A percentile compares a stretch with the other conserved stretches of the same genome.
These are phyloP conservation scores for Corythornis vintsioides DNA, from an alignment of 2,113 vertebrate genomes.

Conservation along the genomic window DNA sequence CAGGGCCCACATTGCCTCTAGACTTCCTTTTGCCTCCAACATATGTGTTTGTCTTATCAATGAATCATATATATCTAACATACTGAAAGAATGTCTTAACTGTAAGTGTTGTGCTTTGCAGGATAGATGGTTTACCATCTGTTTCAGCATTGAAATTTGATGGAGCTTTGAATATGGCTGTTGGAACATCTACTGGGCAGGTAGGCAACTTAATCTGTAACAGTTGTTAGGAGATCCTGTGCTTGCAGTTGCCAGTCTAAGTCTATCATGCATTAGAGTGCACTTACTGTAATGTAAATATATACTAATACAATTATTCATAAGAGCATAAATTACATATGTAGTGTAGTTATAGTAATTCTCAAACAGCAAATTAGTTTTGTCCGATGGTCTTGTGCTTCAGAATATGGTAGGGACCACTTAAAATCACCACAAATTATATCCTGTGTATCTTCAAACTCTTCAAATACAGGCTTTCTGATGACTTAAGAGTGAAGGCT, in stretches of 20 bases:
- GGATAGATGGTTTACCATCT: conserved; percentile 88
- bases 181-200: conserved; percentile 96
- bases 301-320: neutral
- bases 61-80: too few relatives aligned
- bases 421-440: neutral
- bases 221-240: neutral
- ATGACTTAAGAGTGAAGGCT: neutral
- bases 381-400: neutral
- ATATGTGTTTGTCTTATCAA: too few relatives aligned
- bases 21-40: too few relatives aligned
- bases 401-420: neutral
- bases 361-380: neutral
- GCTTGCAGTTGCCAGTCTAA: neutral
- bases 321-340: neutral
- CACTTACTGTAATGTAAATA: neutral
- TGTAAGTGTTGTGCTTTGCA: conserved; percentile 64
- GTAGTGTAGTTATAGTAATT: neutral
- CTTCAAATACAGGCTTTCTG: neutral
- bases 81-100: neutral
- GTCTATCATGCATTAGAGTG: neutral
- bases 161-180: conserved; percentile 87
- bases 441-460: neutral
- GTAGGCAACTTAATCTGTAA: conserved; percentile 59
- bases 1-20: too few relatives aligned
- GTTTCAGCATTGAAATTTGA: conserved; percentile 91